phyloP scores from a whole-genome alignment of 2,797 vertebrate species.

The Dipus sagitta region DNA sequence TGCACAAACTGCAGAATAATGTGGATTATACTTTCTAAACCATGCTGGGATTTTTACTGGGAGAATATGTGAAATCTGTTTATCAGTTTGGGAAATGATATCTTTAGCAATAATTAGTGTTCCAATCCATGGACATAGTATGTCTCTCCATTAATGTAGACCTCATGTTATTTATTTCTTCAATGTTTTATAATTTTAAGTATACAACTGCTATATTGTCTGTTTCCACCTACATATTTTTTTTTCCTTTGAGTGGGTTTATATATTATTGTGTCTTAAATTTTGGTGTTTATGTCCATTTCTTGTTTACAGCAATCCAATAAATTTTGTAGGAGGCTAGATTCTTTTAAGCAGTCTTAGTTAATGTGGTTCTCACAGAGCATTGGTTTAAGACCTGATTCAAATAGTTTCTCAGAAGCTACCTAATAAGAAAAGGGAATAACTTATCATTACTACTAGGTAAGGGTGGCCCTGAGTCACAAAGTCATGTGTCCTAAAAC shows the following conservation, averaged over 20 bases:
- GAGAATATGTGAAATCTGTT: neutral
- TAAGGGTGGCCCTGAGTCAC: neutral
- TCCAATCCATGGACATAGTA: neutral
- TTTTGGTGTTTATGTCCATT: neutral
- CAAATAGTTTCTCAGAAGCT: neutral
- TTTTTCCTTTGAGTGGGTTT: neutral
- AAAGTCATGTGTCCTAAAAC: accelerated
- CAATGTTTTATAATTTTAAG: neutral
- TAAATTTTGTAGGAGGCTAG: neutral
- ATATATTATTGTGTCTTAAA: neutral
- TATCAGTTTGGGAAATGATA: neutral
- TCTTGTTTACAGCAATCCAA: neutral
- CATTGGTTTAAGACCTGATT: neutral
- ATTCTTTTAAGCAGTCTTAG: neutral
- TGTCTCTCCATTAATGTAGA: neutral
- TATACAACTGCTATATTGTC: neutral
- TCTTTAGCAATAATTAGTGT: neutral
- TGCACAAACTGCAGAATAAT: neutral
- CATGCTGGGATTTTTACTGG: neutral
- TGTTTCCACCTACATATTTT: neutral
- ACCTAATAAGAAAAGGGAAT: neutral
- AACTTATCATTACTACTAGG: neutral
- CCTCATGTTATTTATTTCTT: neutral
- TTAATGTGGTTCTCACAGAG: neutral
- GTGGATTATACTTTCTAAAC: neutral